Evolutionary conservation across 2,888 invertebrate genomes (phyloP), one percentile per base, ranked within the genome.

Genomic region (Hirtodrosophila trivittata): DNA sequence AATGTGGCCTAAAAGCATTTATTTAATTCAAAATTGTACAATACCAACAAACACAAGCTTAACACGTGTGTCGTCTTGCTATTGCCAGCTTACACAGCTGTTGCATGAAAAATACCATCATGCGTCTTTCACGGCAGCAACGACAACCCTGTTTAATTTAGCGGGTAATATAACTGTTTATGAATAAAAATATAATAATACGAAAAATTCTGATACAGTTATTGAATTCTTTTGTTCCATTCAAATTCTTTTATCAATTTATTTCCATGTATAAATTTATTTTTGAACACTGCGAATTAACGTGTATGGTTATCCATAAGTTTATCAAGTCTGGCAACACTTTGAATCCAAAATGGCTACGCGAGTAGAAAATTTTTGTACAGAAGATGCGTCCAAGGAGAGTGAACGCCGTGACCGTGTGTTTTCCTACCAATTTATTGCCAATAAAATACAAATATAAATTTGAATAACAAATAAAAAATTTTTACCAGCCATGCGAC

Each of bases 361-460:
- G 64, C 77, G 75, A 69, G 74, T 66, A 67, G 74, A 86, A 85
- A 88, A 86, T 85, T 87, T 87, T 85, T 87, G 84, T 86, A 86
- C 85, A 86, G 86, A 82, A 80, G 81, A 83, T 87, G 89, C 88
- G 88, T 87, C 87, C 72, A 87, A 82, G 75, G 68, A 83, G 80
- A 83, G 83, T 55, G 83, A 87, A 75, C 75, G 78, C 70, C 68
- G 77, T 85, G 77, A 54, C 75, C 71, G 81, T 81, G 86, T 77
- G 72, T 82, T 85, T 83, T 73, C 55, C 50, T 58, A 59, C 13
- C 42, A 58, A 64, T 64, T 76, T 66, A 72, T 66, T 63, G 63
- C 57, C 66, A 72, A 66, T 76, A 75, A 85, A 73, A 70, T 76
- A 66, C 62, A 75, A 66, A 65, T 67, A 69, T 54, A 63, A 39